Conservation (phyloP, 2,113 vertebrate species). For the Equus quagga region DNA sequence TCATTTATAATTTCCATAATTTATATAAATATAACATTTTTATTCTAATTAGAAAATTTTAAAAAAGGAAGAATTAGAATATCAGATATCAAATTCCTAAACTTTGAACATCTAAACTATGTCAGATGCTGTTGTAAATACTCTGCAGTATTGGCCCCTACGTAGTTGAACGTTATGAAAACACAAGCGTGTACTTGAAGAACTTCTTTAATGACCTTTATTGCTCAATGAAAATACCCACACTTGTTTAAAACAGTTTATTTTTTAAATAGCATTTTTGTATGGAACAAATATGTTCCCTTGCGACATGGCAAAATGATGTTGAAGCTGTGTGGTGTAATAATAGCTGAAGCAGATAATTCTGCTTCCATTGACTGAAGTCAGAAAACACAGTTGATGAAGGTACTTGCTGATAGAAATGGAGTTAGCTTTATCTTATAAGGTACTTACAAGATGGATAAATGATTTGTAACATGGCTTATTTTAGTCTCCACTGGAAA, state of each 20-base stretch:
- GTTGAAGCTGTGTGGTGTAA: background rate
- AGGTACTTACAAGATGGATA: background rate
- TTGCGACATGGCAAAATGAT: background rate
- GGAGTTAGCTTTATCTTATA: background rate
- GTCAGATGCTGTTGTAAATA: background rate
- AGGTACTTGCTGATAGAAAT: background rate
- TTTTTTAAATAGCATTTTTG: background rate
- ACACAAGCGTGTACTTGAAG: background rate
- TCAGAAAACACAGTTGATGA: background rate
- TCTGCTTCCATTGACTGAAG: background rate
- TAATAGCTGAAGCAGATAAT: background rate
- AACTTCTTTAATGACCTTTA: background rate
- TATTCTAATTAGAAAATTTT: background rate
- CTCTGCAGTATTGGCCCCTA: rapidly evolving
- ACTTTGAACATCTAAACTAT: background rate
- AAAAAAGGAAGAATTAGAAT: background rate
- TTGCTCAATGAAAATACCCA: background rate
- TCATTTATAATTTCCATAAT: background rate
- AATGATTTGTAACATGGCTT: background rate
- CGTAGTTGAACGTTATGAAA: background rate
- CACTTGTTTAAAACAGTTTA: background rate
- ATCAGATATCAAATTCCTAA: background rate
- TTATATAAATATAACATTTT: background rate
- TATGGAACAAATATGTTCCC: background rate
- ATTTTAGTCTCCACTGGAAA: background rate